Percentiles rank a stretch among this genome's conserved stretches.
phyloP scores from a whole-genome alignment of 2,113 vertebrate genomes.

The Scomber colias region DNA sequence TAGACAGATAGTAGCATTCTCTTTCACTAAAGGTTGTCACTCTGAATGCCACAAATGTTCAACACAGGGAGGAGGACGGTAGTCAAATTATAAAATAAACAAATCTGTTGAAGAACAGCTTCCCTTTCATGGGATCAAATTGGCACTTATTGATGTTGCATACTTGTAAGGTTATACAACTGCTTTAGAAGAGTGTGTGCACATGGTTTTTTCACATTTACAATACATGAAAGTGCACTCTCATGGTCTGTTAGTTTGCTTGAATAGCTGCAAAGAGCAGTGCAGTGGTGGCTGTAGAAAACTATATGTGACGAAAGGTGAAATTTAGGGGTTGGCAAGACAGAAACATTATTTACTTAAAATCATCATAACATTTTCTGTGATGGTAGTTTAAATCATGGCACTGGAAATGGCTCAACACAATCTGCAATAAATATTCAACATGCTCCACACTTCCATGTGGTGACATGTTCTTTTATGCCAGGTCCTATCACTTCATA shows the following conservation, averaged over 20 bases:
- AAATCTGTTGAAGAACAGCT: constrained; percentile 7
- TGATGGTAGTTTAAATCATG: background rate
- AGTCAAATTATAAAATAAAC: constrained; percentile 36
- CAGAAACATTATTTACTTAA: background rate
- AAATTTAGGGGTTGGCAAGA: too few species aligned
- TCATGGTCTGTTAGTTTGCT: too few species aligned
- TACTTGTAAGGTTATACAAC: too few species aligned
- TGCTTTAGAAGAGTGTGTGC: too few species aligned
- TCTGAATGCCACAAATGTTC: constrained; percentile 35
- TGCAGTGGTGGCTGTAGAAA: too few species aligned
- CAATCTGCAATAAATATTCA: background rate
- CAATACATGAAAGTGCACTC: too few species aligned
- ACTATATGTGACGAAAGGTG: too few species aligned
- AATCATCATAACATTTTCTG: background rate
- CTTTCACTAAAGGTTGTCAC: constrained; percentile 66
- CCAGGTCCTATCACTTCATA: background rate
- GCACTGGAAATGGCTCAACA: constrained; percentile 9
- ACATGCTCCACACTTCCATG: background rate
- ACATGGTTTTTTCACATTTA: too few species aligned
- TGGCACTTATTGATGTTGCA: constrained; percentile 44
- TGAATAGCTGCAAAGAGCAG: too few species aligned
- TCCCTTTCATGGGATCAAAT: background rate
- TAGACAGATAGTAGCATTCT: constrained; percentile 66
- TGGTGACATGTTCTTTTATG: background rate
- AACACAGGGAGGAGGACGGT: constrained; percentile 34